Evolutionary conservation across 2,888 invertebrate species (phyloP).

Genomic region (Volucella inanis): DNA sequence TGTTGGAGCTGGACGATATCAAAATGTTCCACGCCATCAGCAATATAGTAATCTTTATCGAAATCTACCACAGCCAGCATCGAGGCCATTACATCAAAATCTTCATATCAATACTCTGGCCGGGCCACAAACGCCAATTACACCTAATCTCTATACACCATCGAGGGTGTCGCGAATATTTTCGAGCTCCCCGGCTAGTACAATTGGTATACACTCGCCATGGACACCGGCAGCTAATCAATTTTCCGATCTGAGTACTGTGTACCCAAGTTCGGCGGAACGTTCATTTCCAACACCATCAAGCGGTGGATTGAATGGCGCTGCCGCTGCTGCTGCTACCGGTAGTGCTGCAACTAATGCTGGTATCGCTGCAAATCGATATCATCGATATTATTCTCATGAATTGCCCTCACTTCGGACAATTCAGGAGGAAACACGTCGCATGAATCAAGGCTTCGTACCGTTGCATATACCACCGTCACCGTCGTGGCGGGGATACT

Average conservation of each 20-base stretch:
- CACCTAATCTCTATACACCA: slow-evolving; percentile 82
- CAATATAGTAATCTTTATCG: slow-evolving; percentile 78
- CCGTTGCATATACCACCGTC: slow-evolving; percentile 87
- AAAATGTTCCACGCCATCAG: slow-evolving; percentile 79
- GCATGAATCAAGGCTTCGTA: slow-evolving; percentile 84
- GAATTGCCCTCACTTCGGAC: slow-evolving; percentile 89
- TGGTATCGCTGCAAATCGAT: slow-evolving; percentile 80
- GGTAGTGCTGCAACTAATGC: slow-evolving; percentile 84
- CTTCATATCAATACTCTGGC: slow-evolving; percentile 82
- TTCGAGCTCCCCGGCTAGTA: slow-evolving; percentile 87
- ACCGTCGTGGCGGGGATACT: slow-evolving; percentile 84
- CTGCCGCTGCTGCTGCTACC: slow-evolving; percentile 83
- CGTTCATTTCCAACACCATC: slow-evolving; percentile 91
- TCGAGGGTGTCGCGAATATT: slow-evolving; percentile 84
- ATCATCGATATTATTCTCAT: slow-evolving; percentile 86
- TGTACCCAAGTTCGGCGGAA: slow-evolving; percentile 91
- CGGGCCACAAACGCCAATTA: slow-evolving; percentile 76
- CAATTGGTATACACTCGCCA: slow-evolving; percentile 84
- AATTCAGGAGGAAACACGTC: slow-evolving; percentile 88
- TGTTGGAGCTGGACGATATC: slow-evolving; percentile 80
- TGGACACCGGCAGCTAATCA: slow-evolving; percentile 88
- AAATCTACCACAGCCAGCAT: slow-evolving; percentile 79
- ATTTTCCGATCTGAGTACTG: slow-evolving; percentile 94
- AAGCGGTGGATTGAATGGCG: slow-evolving; percentile 82
- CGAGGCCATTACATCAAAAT: slow-evolving; percentile 80